A percentile compares a stretch with the other conserved stretches of the same genome.
These are phyloP conservation scores for Trissolcus basalis DNA, from an alignment of 1,140 invertebrate genomes.

Conservation along the genomic window DNA sequence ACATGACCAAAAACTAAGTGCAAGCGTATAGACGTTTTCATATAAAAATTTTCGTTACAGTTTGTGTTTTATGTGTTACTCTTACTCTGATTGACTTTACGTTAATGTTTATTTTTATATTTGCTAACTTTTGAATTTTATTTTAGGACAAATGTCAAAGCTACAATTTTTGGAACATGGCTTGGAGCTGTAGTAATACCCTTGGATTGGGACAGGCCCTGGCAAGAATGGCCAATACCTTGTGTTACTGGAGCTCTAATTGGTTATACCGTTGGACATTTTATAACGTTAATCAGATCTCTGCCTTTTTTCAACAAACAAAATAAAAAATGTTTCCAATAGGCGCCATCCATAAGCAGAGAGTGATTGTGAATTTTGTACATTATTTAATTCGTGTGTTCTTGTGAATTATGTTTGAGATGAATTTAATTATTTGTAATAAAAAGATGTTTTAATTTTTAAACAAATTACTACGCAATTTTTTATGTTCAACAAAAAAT, in stretches of 20 bases:
- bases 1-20: no score
- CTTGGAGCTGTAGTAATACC: slow-evolving; percentile 90
- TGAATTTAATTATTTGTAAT: no score
- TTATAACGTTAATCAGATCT: slow-evolving; percentile 75
- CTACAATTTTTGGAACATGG: slow-evolving; percentile 89
- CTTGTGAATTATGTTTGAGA: no score
- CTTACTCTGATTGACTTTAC: no score
- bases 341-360: no score
- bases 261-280: slow-evolving; percentile 79
- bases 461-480: no score
- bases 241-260: slow-evolving; percentile 83
- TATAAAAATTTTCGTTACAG: not conserved
- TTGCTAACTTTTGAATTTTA: not conserved
- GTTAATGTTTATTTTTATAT: not conserved
- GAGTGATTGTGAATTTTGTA: no score
- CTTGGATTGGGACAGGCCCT: slow-evolving; percentile 93
- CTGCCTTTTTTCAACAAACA: slow-evolving; percentile 62
- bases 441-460: no score
- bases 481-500: no score
- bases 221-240: slow-evolving; percentile 90
- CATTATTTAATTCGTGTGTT: no score
- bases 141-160: slow-evolving; percentile 76
- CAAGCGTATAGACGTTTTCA: no score
- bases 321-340: slow-evolving; percentile 40
- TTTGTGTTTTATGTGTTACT: no score